Percentiles rank a stretch among this genome's conserved stretches.
These are phyloP conservation scores for Cydia strobilella DNA, from an alignment of 1,140 invertebrate species.

Conservation along the genomic window DNA sequence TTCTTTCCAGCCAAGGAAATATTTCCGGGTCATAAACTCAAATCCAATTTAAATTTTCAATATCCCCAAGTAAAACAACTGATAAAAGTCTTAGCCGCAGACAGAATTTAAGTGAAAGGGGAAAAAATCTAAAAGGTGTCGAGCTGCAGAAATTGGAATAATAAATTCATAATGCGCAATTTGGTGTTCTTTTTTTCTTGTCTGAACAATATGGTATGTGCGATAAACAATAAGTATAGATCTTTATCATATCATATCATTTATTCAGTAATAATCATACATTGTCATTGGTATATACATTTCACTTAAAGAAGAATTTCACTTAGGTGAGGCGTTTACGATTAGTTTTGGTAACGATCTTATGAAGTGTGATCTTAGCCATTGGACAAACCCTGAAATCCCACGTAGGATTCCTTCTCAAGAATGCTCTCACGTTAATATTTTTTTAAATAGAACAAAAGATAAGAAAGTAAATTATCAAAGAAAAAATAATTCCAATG, in stretches of 20 bases:
- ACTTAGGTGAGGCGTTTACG: not conserved
- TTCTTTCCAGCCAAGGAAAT: not conserved
- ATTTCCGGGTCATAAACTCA: slow-evolving; percentile 30
- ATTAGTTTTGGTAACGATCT: too few species aligned
- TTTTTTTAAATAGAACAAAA: too few species aligned
- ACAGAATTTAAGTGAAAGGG: slow-evolving; percentile 33
- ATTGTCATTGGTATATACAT: too few species aligned
- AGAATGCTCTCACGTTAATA: too few species aligned
- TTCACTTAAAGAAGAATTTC: too few species aligned
- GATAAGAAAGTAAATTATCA: too few species aligned
- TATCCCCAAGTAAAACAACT: slow-evolving; percentile 31
- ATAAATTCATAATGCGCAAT: slow-evolving; percentile 32
- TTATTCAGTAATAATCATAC: too few species aligned
- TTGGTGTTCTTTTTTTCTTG: slow-evolving; percentile 4
- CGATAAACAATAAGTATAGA: not conserved
- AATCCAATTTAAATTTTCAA: slow-evolving; percentile 32
- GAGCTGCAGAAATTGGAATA: slow-evolving; percentile 32
- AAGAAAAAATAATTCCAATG: too few species aligned
- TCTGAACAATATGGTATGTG: not conserved
- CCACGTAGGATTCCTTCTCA: too few species aligned
- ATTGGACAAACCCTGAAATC: too few species aligned
- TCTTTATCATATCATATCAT: too few species aligned
- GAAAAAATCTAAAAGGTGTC: slow-evolving; percentile 31
- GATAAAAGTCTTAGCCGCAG: slow-evolving; percentile 32
- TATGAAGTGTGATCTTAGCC: too few species aligned